A percentile compares a stretch with the other conserved stretches of the same genome.
Evolutionary conservation across 2,113 vertebrate genomes (phyloP).

Genomic region (Xiphias gladius): DNA sequence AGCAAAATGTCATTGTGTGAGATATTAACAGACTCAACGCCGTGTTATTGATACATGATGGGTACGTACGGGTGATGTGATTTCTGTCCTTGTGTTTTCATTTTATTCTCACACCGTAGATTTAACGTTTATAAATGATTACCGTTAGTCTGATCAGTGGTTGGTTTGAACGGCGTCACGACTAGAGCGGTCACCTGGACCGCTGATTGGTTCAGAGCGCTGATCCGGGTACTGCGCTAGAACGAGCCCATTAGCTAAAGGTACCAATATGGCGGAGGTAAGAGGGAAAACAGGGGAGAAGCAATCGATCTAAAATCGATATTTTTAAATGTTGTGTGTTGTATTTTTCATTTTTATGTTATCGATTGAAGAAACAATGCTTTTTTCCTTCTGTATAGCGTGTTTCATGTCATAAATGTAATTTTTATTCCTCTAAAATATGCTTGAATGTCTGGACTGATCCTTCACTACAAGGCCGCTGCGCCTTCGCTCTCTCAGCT

Average conservation of each 20-base stretch:
- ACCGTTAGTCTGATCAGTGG: constrained; percentile 43
- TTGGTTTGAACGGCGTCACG: constrained; percentile 74
- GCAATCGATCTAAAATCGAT: constrained; percentile 83
- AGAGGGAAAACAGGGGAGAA: constrained; percentile 91
- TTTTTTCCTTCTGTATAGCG: constrained; percentile 60
- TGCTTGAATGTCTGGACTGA: constrained; percentile 79
- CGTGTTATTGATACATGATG: not conserved
- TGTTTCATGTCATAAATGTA: constrained; percentile 46
- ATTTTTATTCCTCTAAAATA: constrained; percentile 61
- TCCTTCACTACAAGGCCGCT: constrained; percentile 89
- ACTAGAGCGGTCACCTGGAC: constrained; percentile 65
- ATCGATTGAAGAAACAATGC: constrained; percentile 70
- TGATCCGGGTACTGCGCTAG: constrained; percentile 93
- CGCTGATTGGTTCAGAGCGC: constrained; percentile 88
- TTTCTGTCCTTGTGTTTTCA: not conserved
- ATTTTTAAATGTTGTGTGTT: constrained; percentile 61
- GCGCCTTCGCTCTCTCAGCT: constrained; percentile 83
- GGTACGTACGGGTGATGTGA: not conserved
- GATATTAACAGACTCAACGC: not conserved
- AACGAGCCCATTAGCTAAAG: constrained; percentile 91
- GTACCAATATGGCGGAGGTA: constrained; percentile 99
- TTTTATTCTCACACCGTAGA: not conserved
- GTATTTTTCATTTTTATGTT: constrained; percentile 57
- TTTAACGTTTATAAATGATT: constrained; percentile 22
- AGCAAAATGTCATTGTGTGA: not conserved